These are phyloP conservation scores for Acrocyrtus sp. DNA, from an alignment of 2,888 invertebrate species.

Conservation along the genomic window DNA sequence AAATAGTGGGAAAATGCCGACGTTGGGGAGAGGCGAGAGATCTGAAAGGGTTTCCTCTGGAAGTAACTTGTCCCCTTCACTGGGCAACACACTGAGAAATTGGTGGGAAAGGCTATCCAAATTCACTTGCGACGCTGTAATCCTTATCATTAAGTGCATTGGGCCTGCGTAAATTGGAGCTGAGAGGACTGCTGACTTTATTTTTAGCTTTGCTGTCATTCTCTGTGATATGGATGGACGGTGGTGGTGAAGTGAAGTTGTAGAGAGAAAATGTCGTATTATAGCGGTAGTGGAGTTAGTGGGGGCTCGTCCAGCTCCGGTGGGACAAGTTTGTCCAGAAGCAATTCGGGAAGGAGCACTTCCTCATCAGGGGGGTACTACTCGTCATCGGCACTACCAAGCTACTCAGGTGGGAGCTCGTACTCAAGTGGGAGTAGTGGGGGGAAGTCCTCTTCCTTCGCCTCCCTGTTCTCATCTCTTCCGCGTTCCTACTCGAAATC, in stretches of 20 bases:
- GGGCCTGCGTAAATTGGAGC: constrained; percentile 56
- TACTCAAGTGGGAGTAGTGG: background rate
- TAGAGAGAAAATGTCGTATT: constrained; percentile 34
- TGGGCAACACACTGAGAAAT: constrained; percentile 23
- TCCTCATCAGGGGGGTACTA: constrained; percentile 27
- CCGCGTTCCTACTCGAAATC: constrained; percentile 36
- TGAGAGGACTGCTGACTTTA: background rate
- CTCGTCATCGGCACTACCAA: constrained; percentile 10
- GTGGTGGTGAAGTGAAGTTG: too few relatives aligned
- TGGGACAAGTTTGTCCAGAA: constrained; percentile 19
- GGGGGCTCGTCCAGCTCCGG: constrained; percentile 1
- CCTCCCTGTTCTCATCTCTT: constrained; percentile 31
- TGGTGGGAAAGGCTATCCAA: constrained; percentile 56
- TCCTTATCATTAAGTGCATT: constrained; percentile 62
- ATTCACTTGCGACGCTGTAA: constrained; percentile 57
- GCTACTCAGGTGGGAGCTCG: background rate
- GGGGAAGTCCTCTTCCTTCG: constrained; percentile 23
- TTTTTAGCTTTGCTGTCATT: too few relatives aligned
- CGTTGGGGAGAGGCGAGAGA: too few relatives aligned
- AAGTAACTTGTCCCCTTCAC: background rate
- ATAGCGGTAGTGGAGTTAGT: constrained; percentile 13
- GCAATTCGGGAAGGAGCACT: constrained; percentile 37
- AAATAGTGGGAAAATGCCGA: too few relatives aligned
- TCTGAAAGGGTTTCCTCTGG: too few relatives aligned
- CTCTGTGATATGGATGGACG: background rate